A percentile compares a stretch with the other conserved stretches of the same genome.
phyloP scores from a whole-genome alignment of 2,888 invertebrate species.

The Drosophila siamana region DNA sequence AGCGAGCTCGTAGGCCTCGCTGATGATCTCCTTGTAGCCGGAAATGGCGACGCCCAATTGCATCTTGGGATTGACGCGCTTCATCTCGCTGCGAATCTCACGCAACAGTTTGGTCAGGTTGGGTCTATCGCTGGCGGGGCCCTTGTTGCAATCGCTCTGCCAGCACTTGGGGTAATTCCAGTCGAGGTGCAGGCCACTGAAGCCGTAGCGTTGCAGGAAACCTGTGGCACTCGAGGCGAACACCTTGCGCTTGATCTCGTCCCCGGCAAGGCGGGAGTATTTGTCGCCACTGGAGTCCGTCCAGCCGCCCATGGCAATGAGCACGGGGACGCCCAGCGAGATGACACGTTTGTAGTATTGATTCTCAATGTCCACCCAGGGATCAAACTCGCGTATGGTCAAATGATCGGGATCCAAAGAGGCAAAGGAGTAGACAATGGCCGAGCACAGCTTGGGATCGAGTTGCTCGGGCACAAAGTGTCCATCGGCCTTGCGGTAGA shows the following conservation, averaged over 20 bases:
- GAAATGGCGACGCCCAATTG: constrained; percentile 93
- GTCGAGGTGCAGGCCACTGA: constrained; percentile 95
- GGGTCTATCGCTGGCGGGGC: constrained; percentile 91
- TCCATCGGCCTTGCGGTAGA: constrained; percentile 92
- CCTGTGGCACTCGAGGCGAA: constrained; percentile 90
- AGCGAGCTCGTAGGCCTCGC: constrained; percentile 92
- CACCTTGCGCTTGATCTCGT: constrained; percentile 88
- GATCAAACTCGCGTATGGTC: constrained; percentile 92
- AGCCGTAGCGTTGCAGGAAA: constrained; percentile 91
- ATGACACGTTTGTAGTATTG: constrained; percentile 93
- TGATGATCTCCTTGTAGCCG: constrained; percentile 96
- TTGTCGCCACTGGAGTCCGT: constrained; percentile 96
- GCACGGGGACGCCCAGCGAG: constrained; percentile 88
- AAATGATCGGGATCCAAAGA: constrained; percentile 93
- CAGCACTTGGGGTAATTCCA: constrained; percentile 98
- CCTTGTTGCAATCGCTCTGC: constrained; percentile 95
- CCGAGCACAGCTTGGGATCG: constrained; percentile 93
- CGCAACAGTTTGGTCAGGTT: constrained; percentile 92
- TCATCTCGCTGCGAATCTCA: constrained; percentile 86
- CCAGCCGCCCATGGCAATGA: constrained; percentile 97
- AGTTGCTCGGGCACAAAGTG: constrained; percentile 95
- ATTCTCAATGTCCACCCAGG: constrained; percentile 95
- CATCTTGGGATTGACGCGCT: constrained; percentile 86
- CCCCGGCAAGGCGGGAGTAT: constrained; percentile 92
- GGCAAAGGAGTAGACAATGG: constrained; percentile 95